Evolutionary conservation across 2,113 vertebrate species (phyloP).

Genomic region (Ochotona curzoniae): DNA sequence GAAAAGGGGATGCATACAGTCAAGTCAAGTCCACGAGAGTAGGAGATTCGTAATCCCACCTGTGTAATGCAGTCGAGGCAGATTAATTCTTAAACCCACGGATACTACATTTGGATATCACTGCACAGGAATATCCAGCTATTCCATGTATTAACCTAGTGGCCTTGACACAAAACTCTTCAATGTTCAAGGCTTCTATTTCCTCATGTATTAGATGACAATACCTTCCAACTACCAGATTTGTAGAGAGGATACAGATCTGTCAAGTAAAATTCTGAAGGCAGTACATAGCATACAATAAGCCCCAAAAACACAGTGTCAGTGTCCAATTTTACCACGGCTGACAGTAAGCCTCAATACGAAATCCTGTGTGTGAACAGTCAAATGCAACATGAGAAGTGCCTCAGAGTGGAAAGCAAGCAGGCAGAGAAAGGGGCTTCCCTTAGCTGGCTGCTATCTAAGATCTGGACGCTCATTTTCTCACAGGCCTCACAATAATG

Average conservation of each 20-base stretch:
- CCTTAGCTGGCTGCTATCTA: background rate
- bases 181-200: background rate
- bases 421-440: background rate
- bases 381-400: accelerated
- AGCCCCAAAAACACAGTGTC: background rate
- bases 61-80: background rate
- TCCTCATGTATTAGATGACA: background rate
- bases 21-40: background rate
- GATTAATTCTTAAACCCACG: background rate
- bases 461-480: background rate
- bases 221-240: background rate
- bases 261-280: background rate
- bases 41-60: too few relatives aligned
- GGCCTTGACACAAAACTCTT: background rate
- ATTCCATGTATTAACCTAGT: background rate
- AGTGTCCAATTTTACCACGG: background rate
- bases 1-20: background rate
- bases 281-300: background rate
- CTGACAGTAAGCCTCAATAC: background rate
- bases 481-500: background rate
- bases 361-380: background rate
- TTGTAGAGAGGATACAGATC: background rate
- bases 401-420: accelerated
- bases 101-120: accelerated
- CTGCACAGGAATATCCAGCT: background rate